These are phyloP conservation scores for Drosophila kurseongensis DNA, from an alignment of 1,140 invertebrate genomes.

Conservation along the genomic window DNA sequence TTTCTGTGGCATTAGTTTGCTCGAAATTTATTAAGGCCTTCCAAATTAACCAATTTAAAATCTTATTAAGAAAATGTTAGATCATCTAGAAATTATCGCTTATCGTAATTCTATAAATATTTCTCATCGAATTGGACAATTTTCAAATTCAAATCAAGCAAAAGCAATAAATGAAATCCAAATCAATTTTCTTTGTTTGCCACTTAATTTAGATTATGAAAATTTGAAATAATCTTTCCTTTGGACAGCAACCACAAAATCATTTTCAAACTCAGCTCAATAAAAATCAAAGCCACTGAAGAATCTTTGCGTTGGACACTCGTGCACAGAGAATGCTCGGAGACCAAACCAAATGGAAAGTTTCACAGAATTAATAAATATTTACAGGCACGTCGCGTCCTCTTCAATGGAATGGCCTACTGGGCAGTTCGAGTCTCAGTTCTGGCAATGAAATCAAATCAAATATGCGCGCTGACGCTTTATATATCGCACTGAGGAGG, in stretches of 20 bases:
- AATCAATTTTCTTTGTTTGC: constrained; percentile 8
- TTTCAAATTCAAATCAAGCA: background rate
- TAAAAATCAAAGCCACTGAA: constrained; percentile 71
- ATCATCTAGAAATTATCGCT: background rate
- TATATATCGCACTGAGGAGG: constrained; percentile 43
- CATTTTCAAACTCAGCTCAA: constrained; percentile 46
- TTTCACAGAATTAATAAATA: constrained; percentile 77
- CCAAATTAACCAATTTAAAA: background rate
- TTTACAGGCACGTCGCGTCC: constrained; percentile 79
- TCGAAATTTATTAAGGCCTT: no score
- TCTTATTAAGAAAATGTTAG: background rate
- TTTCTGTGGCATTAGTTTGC: no score
- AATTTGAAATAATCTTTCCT: constrained; percentile 18
- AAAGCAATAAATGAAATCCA: background rate
- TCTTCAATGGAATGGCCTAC: constrained; percentile 43
- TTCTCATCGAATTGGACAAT: background rate
- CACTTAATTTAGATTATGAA: constrained; percentile 2
- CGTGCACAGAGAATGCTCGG: background rate
- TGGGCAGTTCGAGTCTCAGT: constrained; percentile 36
- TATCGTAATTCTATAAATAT: background rate
- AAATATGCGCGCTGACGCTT: constrained; percentile 78
- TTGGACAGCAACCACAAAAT: constrained; percentile 20
- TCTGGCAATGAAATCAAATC: constrained; percentile 79
- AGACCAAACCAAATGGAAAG: constrained; percentile 46
- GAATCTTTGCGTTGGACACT: constrained; percentile 48